These are phyloP conservation scores for Panthera leo DNA, from an alignment of 2,113 vertebrate genomes.

Conservation along the genomic window DNA sequence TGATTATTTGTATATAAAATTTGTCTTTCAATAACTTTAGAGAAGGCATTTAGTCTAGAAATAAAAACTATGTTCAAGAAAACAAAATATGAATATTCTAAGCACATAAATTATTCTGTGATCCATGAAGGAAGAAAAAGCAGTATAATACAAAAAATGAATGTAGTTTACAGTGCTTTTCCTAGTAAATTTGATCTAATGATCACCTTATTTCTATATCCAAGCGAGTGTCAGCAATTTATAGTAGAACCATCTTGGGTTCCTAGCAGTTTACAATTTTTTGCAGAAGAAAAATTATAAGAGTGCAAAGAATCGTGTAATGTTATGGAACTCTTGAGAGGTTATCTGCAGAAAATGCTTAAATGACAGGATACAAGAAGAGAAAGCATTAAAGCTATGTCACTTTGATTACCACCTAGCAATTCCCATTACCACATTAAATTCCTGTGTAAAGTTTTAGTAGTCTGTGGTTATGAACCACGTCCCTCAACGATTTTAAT, in stretches of 20 bases:
- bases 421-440: constrained; percentile 30
- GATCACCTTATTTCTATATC: not conserved
- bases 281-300: constrained; percentile 26
- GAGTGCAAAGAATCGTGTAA: not conserved
- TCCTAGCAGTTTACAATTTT: constrained; percentile 23
- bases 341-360: constrained; percentile 27
- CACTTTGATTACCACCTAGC: constrained; percentile 47
- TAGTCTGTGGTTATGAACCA: not conserved
- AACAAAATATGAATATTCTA: constrained; percentile 6
- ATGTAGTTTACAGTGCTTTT: not conserved
- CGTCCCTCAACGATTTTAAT: constrained; percentile 37
- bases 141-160: not conserved
- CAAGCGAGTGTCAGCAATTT: constrained; percentile 1
- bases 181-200: not conserved
- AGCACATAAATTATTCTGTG: not conserved
- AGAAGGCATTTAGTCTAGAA: not conserved
- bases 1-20: constrained; percentile 13
- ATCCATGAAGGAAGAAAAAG: not conserved
- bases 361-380: not conserved
- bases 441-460: constrained; percentile 34
- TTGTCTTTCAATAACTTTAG: not conserved
- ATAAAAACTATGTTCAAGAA: not conserved
- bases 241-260: not conserved
- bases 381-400: constrained; percentile 9
- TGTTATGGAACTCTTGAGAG: constrained; percentile 49